Evolutionary conservation across 1,140 invertebrate species (phyloP), one percentile per base, ranked within the genome.

Genomic region (Heliconius himera): DNA sequence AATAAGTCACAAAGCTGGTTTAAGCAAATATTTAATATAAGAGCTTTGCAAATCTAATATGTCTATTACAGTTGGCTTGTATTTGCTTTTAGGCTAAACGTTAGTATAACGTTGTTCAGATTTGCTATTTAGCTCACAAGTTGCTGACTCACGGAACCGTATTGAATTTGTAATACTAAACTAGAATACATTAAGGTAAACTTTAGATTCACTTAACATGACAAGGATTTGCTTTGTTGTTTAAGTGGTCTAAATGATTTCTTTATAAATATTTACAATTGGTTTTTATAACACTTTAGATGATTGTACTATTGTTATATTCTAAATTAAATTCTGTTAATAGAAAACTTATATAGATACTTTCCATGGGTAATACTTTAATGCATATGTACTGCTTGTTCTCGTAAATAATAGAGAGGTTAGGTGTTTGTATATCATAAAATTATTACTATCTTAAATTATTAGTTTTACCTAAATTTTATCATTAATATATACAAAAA

Each of bases 111-210:
- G 76, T 72, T 77, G 76, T 71, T 77, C 49, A 46, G 76, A 77
- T 77, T 77, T 72, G 76, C 76, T 78, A 78, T 81, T 81, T 81
- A 73, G 76, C 73, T 56, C 56, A 49, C 60, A 46, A 74, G 33
- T 78, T 81, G 80, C 80, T 78, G 80, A 78, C 54, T 77, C 80
- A 81, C 73, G 80, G 54, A 78, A 78, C 73, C 80, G 73, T 81
- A 81, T 81, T 81, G 76, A 81, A 76, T 76, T 76, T 76, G 70
- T 72, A 72, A 73, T 80, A 71, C 66, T 75, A 70, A 76, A 80
- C 70, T 41, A 46, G 26, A 80, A 73, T 76, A 76, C 54, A 66
- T 76, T 72, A 73, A 22, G 70, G 74, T 77, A 26, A 38, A 72
- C 60, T 41, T 70, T 70, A 26, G 60, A 76, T 41, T 76, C 11